Conservation (phyloP, 2,113 vertebrate genomes). For the Gallinago paraguaiae region DNA sequence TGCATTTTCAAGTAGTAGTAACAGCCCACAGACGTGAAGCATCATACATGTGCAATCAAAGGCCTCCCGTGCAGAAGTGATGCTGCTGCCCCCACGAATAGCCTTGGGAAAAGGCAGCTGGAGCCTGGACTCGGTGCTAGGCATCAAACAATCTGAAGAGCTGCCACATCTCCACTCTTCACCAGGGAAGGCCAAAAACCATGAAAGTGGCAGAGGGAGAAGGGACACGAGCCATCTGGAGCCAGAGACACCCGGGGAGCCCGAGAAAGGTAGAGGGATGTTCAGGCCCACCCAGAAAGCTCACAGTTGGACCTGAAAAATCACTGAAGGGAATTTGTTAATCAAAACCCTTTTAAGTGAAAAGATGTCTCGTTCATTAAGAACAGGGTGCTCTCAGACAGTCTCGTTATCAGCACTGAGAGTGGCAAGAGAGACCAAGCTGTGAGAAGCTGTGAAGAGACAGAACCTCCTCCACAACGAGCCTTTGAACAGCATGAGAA, state of each 20-base stretch:
- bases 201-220: background rate
- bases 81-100: background rate
- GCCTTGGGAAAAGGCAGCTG: background rate
- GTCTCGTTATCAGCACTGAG: background rate
- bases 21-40: background rate
- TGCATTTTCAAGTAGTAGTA: background rate
- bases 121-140: background rate
- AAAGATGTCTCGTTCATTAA: background rate
- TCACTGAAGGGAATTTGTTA: background rate
- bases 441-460: background rate
- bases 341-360: background rate
- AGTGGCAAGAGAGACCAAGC: background rate
- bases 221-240: background rate
- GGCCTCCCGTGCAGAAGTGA: background rate
- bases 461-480: background rate
- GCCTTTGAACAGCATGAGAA: background rate
- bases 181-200: accelerated
- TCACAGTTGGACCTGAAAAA: background rate
- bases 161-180: background rate
- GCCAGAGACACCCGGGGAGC: background rate
- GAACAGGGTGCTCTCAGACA: background rate
- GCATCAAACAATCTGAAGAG: background rate
- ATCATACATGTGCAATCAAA: background rate
- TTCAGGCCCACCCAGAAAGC: background rate
- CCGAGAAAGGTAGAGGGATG: background rate